Percentiles rank a stretch among this genome's conserved stretches.
Conservation (phyloP, 1,140 invertebrate genomes). For the Temnothorax longispinosus region DNA sequence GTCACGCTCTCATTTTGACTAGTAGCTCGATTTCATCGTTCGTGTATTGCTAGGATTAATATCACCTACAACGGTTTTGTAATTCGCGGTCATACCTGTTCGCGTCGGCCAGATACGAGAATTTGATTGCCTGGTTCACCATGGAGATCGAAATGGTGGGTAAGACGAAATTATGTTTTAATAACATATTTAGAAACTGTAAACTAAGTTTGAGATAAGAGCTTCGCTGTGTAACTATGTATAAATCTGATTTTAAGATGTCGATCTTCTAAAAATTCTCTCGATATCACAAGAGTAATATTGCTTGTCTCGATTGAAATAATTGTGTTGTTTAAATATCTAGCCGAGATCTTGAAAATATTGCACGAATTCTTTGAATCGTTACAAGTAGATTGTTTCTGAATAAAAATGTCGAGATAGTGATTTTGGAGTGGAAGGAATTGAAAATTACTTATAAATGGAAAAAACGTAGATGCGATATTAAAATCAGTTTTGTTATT, state of each 20-base stretch:
- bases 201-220: not conserved
- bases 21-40: constrained; percentile 38
- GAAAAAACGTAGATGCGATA: not conserved
- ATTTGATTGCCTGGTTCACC: not conserved
- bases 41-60: constrained; percentile 25
- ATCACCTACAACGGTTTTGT: not conserved
- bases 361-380: constrained; percentile 3
- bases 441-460: not conserved
- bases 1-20: constrained; percentile 29
- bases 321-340: not conserved
- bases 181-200: not conserved
- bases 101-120: constrained; percentile 20
- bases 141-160: not conserved
- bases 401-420: not conserved
- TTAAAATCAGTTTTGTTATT: constrained; percentile 20
- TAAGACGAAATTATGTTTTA: constrained; percentile 7
- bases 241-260: not conserved
- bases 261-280: not conserved
- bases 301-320: not conserved
- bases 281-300: not conserved
- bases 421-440: not conserved
- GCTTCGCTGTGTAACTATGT: not conserved
- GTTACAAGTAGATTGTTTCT: not conserved
- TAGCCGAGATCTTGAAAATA: not conserved
- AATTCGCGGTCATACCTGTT: not conserved